Conservation (phyloP, 2,113 vertebrate genomes). For the Lota lota region DNA sequence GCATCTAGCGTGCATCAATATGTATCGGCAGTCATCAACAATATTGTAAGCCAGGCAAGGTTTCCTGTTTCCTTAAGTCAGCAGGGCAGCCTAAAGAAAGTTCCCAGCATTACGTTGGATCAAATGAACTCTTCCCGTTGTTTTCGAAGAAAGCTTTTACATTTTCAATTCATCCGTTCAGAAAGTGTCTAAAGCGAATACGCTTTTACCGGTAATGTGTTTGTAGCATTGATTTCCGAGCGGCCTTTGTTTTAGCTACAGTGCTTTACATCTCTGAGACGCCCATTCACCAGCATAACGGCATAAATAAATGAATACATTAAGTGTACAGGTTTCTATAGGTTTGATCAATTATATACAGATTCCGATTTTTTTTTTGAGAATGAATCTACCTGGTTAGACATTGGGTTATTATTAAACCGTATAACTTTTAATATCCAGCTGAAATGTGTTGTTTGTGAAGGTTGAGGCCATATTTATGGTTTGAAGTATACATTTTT, state of each 20-base stretch:
- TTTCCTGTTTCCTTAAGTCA: conserved; percentile 49
- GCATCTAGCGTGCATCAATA: conserved; percentile 9
- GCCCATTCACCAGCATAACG: conserved; percentile 30
- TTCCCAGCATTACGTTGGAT: conserved; percentile 40
- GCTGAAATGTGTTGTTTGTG: no score
- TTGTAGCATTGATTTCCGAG: conserved; percentile 41
- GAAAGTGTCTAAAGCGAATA: conserved; percentile 39
- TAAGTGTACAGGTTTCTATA: conserved; percentile 6
- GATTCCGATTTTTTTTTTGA: conserved; percentile 5
- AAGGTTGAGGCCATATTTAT: no score
- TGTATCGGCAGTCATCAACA: conserved; percentile 21
- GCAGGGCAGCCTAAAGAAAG: conserved; percentile 20
- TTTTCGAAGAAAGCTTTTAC: conserved; percentile 44
- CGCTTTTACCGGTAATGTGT: conserved; percentile 44
- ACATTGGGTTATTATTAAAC: no score
- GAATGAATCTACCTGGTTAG: neutral
- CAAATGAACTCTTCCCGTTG: conserved; percentile 29
- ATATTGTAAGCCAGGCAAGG: conserved; percentile 7
- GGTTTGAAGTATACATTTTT: no score
- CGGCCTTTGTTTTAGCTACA: conserved; percentile 19
- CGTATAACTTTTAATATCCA: no score
- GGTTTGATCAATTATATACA: conserved; percentile 6
- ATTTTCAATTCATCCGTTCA: conserved; percentile 23
- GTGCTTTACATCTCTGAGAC: conserved; percentile 30
- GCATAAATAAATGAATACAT: conserved; percentile 24